These are phyloP conservation scores for Clamator glandarius DNA, from an alignment of 2,797 vertebrate genomes.

Conservation along the genomic window DNA sequence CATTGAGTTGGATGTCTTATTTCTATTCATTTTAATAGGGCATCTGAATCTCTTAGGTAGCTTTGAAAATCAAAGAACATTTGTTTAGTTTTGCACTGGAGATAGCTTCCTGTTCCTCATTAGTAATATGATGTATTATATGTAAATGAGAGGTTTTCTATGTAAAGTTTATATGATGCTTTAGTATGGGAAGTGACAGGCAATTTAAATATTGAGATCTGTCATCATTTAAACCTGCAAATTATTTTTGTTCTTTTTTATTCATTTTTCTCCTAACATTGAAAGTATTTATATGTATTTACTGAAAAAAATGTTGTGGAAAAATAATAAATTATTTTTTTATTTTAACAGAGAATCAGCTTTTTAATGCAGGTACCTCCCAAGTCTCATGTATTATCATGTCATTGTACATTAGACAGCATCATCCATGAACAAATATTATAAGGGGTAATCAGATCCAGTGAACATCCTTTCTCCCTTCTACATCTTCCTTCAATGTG, in stretches of 20 bases:
- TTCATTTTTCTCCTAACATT: background rate
- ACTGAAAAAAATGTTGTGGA: background rate
- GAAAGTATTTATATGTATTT: background rate
- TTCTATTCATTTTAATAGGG: background rate
- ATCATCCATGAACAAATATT: background rate
- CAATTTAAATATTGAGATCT: background rate
- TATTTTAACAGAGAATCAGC: background rate
- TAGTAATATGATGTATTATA: background rate
- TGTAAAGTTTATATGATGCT: background rate
- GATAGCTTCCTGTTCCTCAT: background rate
- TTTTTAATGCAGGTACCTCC: background rate
- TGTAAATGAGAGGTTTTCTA: background rate
- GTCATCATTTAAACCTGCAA: background rate
- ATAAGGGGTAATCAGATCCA: background rate
- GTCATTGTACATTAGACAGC: background rate
- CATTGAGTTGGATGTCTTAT: background rate
- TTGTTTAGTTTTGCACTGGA: background rate
- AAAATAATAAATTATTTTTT: background rate
- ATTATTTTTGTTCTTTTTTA: background rate
- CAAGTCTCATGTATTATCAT: background rate
- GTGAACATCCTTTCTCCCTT: background rate
- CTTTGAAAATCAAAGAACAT: conserved; percentile 9
- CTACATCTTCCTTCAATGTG: background rate
- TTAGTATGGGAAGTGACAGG: background rate
- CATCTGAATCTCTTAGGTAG: background rate